phyloP scores from a whole-genome alignment of 2,113 vertebrate species.

The Lates calcarifer region DNA sequence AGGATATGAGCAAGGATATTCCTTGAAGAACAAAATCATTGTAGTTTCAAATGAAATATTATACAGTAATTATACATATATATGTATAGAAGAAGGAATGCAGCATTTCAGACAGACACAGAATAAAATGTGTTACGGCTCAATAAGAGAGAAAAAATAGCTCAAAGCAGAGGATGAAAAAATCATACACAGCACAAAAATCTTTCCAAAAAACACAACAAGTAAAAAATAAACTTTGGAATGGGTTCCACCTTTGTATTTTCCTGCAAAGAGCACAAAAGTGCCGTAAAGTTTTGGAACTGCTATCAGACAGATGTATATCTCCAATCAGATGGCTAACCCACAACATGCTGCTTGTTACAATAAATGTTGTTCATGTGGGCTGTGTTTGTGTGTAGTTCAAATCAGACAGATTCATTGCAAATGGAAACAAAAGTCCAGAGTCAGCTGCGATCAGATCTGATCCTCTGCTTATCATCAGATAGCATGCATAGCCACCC shows the following conservation, averaged over 20 bases:
- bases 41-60: too few species aligned
- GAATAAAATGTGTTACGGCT: too few species aligned
- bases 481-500: constrained; percentile 73
- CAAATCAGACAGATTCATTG: constrained; percentile 62
- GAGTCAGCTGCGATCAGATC: constrained; percentile 59
- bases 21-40: too few species aligned
- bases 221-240: background rate
- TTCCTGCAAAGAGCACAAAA: background rate
- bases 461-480: constrained; percentile 70
- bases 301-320: constrained; percentile 12
- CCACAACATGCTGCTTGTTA: constrained; percentile 14
- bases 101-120: too few species aligned
- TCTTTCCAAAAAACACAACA: too few species aligned
- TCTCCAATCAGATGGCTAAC: constrained; percentile 15
- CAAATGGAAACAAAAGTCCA: constrained; percentile 62
- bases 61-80: background rate
- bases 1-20: too few species aligned
- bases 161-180: too few species aligned
- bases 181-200: background rate
- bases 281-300: background rate
- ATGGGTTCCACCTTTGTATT: background rate
- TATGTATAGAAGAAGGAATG: too few species aligned
- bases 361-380: constrained; percentile 4
- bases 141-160: too few species aligned
- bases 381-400: constrained; percentile 42